Conservation (phyloP, 2,113 vertebrate genomes). For the Macrotis lagotis region DNA sequence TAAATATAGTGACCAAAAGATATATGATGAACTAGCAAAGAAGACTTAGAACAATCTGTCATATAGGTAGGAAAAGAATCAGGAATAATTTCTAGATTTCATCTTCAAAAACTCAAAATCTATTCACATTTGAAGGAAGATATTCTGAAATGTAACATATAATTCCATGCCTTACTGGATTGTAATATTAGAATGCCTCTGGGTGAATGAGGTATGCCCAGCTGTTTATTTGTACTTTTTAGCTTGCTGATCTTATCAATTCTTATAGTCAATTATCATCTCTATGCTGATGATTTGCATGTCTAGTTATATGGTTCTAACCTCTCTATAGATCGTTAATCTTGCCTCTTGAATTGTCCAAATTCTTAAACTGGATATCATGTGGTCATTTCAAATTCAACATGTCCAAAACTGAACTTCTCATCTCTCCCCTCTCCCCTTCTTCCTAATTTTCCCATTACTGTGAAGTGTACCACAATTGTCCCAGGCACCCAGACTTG, state of each 20-base stretch:
- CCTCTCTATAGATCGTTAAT: not conserved
- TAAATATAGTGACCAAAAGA: too few species aligned
- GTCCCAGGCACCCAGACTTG: too few species aligned
- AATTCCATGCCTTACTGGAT: not conserved
- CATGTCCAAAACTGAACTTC: too few species aligned
- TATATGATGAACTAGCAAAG: too few species aligned
- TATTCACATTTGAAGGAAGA: too few species aligned
- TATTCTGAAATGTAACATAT: too few species aligned
- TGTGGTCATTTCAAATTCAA: not conserved
- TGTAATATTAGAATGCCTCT: not conserved
- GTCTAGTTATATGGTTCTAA: not conserved
- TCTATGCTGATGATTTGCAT: not conserved
- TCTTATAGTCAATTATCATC: not conserved
- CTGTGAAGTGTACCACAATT: too few species aligned
- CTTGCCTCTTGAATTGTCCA: not conserved
- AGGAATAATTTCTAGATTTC: too few species aligned
- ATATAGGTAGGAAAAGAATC: too few species aligned
- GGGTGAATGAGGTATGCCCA: not conserved
- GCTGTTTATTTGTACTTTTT: not conserved
- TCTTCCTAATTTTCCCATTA: not conserved
- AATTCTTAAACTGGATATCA: not conserved
- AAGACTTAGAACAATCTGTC: too few species aligned
- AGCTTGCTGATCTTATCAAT: not conserved
- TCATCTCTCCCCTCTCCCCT: not conserved
- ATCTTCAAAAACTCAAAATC: too few species aligned